Base-by-base conservation (phyloP, 2,888 invertebrate genomes). In the Empis stercorea region DNA sequence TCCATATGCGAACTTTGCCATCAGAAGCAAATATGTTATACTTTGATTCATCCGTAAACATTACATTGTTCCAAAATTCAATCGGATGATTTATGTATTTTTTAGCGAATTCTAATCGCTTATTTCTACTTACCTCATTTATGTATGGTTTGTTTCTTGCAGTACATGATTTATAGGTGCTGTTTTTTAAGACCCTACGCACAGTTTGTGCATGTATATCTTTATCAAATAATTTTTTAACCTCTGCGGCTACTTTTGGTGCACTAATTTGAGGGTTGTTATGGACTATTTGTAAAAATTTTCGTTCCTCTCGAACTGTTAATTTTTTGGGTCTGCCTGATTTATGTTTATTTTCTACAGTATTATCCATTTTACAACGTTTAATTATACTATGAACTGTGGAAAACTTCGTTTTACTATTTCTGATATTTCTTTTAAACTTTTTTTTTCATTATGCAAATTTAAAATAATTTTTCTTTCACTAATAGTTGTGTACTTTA, bases 1-100 rank as follows among this genome's bases (percentile, higher is more conserved):
- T 30, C 46, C 46, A 46, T 10, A 40, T 40, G 30, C n/a, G 38
- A 27, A 30, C 17, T 39, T 20, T 16, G 23, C 41, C 23, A 46
- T 46, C 42, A 34, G 47, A 43, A 16, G 43, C 43, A 47, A 47
- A 47, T 34, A 43, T 38, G 20, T 47, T 43, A 37, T 38, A 15
- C 37, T 47, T 39, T 34, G 39, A 27, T 37, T 43, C 47, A 32
- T 42, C 44, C 27, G 32, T 39, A 39, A 47, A 47, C 17, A 44
- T 44, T 30, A 39, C 44, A 43, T 47, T 14, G 17, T 44, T 38
- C 39, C 40, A 47, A 11, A 43, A 43, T 23, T 30, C 15, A 15
- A 30, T 11, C 43, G 16, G 30, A 43, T 43, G 16, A 38, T 43
- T 47, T 47, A n/a, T 37, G 43, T 38, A 47, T 30, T 43, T 30